Percentiles rank a stretch among this genome's conserved stretches.
Conservation (phyloP, 2,113 vertebrate species). For the Megaceryle maxima region DNA sequence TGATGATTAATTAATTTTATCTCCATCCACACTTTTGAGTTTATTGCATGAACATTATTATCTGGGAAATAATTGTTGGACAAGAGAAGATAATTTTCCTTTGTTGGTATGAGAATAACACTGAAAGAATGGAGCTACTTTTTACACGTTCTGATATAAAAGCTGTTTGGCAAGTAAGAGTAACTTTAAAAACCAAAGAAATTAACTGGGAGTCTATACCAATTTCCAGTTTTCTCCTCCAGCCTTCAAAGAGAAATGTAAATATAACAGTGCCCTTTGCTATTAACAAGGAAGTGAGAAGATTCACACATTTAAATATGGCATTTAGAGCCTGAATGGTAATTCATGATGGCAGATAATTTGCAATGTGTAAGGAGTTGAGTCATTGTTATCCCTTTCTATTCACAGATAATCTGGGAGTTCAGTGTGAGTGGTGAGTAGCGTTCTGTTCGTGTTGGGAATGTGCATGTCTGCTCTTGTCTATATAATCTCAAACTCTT, state of each 20-base stretch:
- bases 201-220: not conserved
- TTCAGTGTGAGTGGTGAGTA: not conserved
- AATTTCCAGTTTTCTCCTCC: not conserved
- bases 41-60: not conserved
- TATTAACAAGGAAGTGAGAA: conserved; percentile 30
- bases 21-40: not conserved
- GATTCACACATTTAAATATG: not conserved
- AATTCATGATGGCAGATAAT: conserved; percentile 6
- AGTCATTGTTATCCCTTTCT: not conserved
- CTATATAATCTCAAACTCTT: not conserved
- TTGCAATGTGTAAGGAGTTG: not conserved
- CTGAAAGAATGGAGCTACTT: not conserved
- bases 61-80: not conserved
- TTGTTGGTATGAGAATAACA: not conserved
- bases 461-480: rapidly evolving
- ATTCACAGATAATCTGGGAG: not conserved
- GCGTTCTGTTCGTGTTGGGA: not conserved
- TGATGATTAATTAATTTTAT: not conserved
- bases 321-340: not conserved
- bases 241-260: not conserved
- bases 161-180: not conserved
- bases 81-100: not conserved
- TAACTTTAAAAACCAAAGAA: not conserved
- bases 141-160: not conserved
- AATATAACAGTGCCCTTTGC: not conserved